A percentile compares a stretch with the other conserved stretches of the same genome.
Evolutionary conservation across 92 coral and sea anemone genomes (phyloP).

Genomic region (Phenganax stokvisi): DNA sequence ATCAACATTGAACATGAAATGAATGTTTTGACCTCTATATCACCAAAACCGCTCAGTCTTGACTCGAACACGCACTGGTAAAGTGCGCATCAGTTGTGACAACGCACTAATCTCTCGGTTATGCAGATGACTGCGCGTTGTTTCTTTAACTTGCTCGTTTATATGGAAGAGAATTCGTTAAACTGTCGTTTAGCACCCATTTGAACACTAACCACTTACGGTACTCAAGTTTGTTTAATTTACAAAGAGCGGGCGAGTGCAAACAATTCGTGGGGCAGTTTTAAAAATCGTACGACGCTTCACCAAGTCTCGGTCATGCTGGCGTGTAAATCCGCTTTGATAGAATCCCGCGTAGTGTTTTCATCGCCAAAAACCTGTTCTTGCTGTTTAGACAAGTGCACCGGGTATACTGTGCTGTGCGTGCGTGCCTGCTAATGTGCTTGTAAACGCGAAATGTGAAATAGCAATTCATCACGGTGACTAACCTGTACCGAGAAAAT

Average conservation of each 20-base stretch:
- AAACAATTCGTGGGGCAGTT: constrained; percentile 39
- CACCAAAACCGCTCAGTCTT: constrained; percentile 15
- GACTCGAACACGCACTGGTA: neutral
- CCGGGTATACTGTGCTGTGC: constrained; percentile 1
- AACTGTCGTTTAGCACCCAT: constrained; percentile 39
- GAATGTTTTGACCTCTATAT: constrained; percentile 24
- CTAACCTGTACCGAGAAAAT: constrained; percentile 18
- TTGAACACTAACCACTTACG: constrained; percentile 33
- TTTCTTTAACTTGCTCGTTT: neutral
- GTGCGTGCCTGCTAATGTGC: neutral
- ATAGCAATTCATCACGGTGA: neutral
- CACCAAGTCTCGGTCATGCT: constrained; percentile 30
- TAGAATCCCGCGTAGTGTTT: constrained; percentile 40
- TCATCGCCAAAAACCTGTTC: constrained; percentile 41
- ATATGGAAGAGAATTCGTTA: constrained; percentile 2
- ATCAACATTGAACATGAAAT: constrained; percentile 32
- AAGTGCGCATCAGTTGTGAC: neutral
- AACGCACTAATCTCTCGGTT: neutral
- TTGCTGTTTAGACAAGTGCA: constrained; percentile 19
- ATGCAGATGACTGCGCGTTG: neutral
- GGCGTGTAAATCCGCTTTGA: constrained; percentile 46
- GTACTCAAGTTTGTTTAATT: constrained; percentile 40
- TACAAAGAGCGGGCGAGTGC: constrained; percentile 24
- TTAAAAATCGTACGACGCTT: constrained; percentile 12
- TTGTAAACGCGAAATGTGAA: neutral